Evolutionary conservation across 2,888 invertebrate genomes (phyloP), one percentile per base, ranked within the genome.

Genomic region (Tiphia femorata): DNA sequence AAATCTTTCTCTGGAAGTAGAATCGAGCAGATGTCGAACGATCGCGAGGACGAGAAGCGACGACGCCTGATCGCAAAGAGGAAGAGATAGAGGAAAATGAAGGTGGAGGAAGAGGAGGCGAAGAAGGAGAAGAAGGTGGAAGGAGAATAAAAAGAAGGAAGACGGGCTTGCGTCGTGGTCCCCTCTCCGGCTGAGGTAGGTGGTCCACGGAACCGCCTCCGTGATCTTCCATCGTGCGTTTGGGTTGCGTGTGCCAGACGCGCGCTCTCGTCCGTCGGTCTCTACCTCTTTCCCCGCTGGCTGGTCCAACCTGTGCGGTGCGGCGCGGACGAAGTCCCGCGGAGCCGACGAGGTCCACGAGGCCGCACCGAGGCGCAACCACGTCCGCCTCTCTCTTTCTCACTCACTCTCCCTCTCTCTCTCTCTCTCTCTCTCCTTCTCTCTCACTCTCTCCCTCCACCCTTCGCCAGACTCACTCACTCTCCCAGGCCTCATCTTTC

Each of bases 151-250:
- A 67, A 71, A 66, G 69, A 70, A 75, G 73, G n/a, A n/a, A n/a
- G n/a, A n/a, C n/a, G n/a, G n/a, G n/a, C n/a, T n/a, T n/a, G n/a
- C n/a, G n/a, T 25, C 25, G 33, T 12, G 14, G 2, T 2, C n/a
- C 29, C 43, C 19, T 8, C 49, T 75, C 77, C 77, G 76, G 76
- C 72, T 69, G 55, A 60, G 67, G 65, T 58, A 75, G 81, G 81
- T 79, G 76, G 78, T 79, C 78, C 79, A 78, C 75, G 72, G 79
- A 76, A 78, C 79, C 81, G 81, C 81, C 81, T 80, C 79, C 76
- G 64, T 70, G 73, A 74, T 78, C 73, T 71, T 67, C 76, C 73
- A 75, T 79, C 75, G 66, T 51, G 50, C 58, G 62, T 72, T 71
- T 44, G 46, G 67, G 62, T 65, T 68, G 68, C 68, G 68, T 59